These are phyloP conservation scores for Heliconius nattereri DNA, from an alignment of 1,140 invertebrate genomes.

Conservation along the genomic window DNA sequence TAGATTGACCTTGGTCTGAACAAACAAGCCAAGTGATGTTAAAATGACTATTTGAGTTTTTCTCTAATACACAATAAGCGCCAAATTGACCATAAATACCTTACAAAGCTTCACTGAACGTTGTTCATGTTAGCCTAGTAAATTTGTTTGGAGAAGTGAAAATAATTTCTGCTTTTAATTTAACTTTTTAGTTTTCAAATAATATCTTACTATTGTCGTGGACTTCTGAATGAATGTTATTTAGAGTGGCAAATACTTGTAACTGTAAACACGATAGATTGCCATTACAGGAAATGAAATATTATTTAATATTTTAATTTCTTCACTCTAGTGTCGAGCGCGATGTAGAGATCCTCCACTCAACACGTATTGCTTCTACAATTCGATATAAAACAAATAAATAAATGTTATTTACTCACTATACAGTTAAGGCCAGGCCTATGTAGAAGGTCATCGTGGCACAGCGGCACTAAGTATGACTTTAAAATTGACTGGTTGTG, in stretches of 20 bases:
- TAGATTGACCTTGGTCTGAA: conserved; percentile 50
- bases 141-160: neutral
- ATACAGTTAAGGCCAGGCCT: neutral
- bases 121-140: neutral
- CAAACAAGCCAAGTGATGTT: conserved; percentile 46
- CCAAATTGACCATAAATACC: neutral
- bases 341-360: too few relatives aligned
- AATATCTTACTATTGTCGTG: neutral
- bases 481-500: too few relatives aligned
- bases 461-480: neutral
- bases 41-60: conserved; percentile 39
- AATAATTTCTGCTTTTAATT: neutral
- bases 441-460: too few relatives aligned
- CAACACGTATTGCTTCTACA: too few relatives aligned
- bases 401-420: neutral
- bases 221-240: neutral
- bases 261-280: too few relatives aligned
- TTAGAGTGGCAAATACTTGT: too few relatives aligned
- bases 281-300: too few relatives aligned
- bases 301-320: too few relatives aligned
- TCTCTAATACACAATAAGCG: conserved; percentile 33
- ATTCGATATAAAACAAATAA: too few relatives aligned
- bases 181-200: neutral
- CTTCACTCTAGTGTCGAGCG: too few relatives aligned
- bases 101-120: neutral